Evolutionary conservation across 2,113 vertebrate genomes (phyloP).

Genomic region (Gulo gulo): DNA sequence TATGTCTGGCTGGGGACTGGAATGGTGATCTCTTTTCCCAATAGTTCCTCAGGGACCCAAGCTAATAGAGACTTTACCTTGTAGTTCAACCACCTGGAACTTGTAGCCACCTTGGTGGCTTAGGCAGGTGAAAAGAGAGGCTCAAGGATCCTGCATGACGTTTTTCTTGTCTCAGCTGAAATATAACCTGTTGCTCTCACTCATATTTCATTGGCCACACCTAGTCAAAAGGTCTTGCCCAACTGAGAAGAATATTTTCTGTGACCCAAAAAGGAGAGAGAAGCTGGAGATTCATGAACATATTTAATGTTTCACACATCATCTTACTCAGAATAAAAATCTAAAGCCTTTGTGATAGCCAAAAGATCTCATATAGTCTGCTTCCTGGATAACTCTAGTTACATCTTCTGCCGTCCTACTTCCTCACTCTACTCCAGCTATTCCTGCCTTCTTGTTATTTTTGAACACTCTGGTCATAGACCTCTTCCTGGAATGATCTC

Average conservation of each 20-base stretch:
- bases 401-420: neutral
- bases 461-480: neutral
- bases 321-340: neutral
- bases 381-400: neutral
- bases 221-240: neutral
- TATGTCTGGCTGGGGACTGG: neutral
- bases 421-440: neutral
- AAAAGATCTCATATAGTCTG: neutral
- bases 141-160: neutral
- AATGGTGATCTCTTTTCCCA: neutral
- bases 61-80: neutral
- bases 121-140: neutral
- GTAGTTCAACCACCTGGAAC: neutral
- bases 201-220: neutral
- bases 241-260: neutral
- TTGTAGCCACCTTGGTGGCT: neutral
- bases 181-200: neutral
- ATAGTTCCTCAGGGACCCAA: neutral
- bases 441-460: neutral
- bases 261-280: neutral
- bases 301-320: neutral
- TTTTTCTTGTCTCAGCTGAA: neutral
- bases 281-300: neutral
- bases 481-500: neutral
- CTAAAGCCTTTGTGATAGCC: neutral